Conservation (phyloP, 1,140 invertebrate species). For the Caenorhabditis latens region DNA sequence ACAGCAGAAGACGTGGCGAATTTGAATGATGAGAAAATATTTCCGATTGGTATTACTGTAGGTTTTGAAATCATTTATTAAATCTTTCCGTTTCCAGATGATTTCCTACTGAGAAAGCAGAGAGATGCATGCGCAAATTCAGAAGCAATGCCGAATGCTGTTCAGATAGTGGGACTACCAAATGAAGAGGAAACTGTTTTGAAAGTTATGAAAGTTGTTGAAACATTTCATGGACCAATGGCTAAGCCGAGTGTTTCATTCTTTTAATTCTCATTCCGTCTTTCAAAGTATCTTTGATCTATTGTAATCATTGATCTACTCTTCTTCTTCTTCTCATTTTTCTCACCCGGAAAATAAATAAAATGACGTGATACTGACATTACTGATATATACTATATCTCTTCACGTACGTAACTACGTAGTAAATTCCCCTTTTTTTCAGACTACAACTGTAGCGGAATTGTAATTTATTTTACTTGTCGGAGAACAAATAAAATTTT, state of each 20-base stretch:
- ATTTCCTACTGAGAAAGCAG: conserved; percentile 12
- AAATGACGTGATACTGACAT: not conserved
- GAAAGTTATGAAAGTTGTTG: conserved; percentile 71
- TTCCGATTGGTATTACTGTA: conserved; percentile 6
- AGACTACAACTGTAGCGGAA: not conserved
- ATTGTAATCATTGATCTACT: not conserved
- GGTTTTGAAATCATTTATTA: not conserved
- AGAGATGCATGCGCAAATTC: conserved; percentile 44
- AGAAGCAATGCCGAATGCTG: conserved; percentile 67
- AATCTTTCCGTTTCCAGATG: not conserved
- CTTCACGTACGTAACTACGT: too few relatives aligned
- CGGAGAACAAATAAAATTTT: too few relatives aligned
- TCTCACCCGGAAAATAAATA: not conserved
- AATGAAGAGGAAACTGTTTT: conserved; percentile 75
- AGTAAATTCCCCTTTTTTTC: not conserved
- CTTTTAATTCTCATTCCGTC: too few relatives aligned
- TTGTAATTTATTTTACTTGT: too few relatives aligned
- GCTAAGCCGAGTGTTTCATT: not conserved
- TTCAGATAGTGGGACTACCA: conserved; percentile 73
- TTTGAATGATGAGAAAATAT: conserved; percentile 65
- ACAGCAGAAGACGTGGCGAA: conserved; percentile 61
- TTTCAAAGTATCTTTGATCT: not conserved
- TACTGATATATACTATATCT: not conserved
- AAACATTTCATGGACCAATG: conserved; percentile 44
- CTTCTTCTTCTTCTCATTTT: not conserved